Evolutionary conservation across 2,797 vertebrate species (phyloP), one percentile per base, ranked within the genome.

Genomic region (Scomberomorus guttatus): DNA sequence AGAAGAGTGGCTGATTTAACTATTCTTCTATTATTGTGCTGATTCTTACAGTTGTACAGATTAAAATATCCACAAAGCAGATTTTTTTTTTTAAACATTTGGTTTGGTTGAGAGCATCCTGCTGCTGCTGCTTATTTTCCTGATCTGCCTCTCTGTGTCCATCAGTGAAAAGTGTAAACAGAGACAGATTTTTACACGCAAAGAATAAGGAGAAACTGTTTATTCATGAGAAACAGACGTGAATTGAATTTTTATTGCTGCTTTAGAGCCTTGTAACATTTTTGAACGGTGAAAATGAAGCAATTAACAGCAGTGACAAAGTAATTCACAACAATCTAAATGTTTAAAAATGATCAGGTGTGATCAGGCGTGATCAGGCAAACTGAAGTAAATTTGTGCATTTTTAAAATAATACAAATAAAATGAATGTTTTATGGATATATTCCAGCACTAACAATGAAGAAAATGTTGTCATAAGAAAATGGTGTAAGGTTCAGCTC

Each of bases 211-310:
- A 56, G 20, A 60, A 60, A 32, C 17, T 51, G 62, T 62, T 58
- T 80, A 55, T 81, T 83, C 20, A 29, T 70, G 25, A 66, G 25
- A 51, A 72, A 65, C 42, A 72, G 27, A 61, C 52, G 34, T 62
- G 10, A 52, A 48, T 68, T 18, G 11, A 2, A 50, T 50, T 70
- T 71, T 27, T 46, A 39, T 32, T 62, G 37, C 34, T 67, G 15
- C 13, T 64, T 24, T 27, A 39, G 22, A 64, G 3, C 18, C 9
- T 44, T 54, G 29, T 20, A 18, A 66, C n/a, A 37, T 50, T 52
- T 72, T 29, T 68, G n/a, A n/a, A 55, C 10, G 61, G 44, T 81
- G 42, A 74, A 78, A 79, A 69, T 69, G 2, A 67, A 50, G 13
- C 17, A 75, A 64, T 70, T 75, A 74, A 80, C 32, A 64, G 63